Percentiles rank a stretch among this genome's conserved stretches.
phyloP scores from a whole-genome alignment of 2,113 vertebrate species.

The Strix aluco region DNA sequence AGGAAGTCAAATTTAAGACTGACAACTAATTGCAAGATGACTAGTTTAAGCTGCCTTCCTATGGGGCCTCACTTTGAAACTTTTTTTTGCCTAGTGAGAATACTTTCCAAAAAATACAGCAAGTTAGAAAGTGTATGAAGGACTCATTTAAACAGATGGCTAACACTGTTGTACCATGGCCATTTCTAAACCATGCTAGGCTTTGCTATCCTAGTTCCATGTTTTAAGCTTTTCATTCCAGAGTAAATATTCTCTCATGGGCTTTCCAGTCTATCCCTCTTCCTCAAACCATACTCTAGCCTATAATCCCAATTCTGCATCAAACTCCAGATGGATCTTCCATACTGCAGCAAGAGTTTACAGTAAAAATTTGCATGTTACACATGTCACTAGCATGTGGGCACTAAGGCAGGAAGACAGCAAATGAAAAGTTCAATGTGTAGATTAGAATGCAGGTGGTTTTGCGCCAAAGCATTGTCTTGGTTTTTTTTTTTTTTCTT shows the following conservation, averaged over 20 bases:
- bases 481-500: neutral
- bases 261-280: neutral
- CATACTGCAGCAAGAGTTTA: neutral
- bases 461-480: neutral
- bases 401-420: neutral
- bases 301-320: neutral
- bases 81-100: neutral
- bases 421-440: neutral
- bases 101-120: neutral
- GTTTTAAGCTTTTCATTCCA: neutral
- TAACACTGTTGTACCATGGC: neutral
- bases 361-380: neutral
- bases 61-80: neutral
- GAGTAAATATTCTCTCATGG: neutral
- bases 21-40: neutral
- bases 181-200: neutral
- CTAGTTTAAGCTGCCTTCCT: neutral
- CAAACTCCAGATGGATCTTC: neutral
- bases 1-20: neutral
- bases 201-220: neutral
- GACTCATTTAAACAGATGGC: neutral
- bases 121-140: neutral
- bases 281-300: neutral
- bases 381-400: neutral
- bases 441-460: neutral